A percentile compares a stretch with the other conserved stretches of the same genome.
These are phyloP conservation scores for Leptopilina myrica DNA, from an alignment of 2,888 invertebrate species.

Conservation along the genomic window DNA sequence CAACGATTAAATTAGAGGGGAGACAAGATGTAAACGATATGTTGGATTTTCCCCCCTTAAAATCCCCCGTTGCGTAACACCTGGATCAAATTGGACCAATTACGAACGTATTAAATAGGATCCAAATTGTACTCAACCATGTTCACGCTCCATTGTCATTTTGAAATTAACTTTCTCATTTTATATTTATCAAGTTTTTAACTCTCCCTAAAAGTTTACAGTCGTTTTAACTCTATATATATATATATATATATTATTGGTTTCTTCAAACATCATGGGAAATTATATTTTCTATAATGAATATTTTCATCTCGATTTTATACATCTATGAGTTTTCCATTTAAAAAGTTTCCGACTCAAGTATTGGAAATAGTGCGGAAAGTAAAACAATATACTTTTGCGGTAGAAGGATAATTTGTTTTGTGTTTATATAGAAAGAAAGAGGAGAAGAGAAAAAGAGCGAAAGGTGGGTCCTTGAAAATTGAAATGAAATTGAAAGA, in stretches of 20 bases:
- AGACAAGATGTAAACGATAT: constrained; percentile 1
- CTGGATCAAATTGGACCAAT: constrained; percentile 12
- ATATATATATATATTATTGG: too few relatives aligned
- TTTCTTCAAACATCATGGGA: too few relatives aligned
- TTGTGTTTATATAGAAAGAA: not conserved
- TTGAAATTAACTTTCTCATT: not conserved
- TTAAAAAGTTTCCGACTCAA: too few relatives aligned
- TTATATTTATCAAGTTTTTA: not conserved
- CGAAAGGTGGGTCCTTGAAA: not conserved
- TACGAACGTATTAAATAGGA: constrained; percentile 5
- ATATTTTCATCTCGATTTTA: too few relatives aligned
- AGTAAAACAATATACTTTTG: too few relatives aligned
- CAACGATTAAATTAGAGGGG: constrained; percentile 10
- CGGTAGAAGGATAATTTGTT: not conserved
- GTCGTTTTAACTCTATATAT: too few relatives aligned
- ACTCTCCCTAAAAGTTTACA: too few relatives aligned
- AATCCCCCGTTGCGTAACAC: not conserved
- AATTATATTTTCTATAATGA: too few relatives aligned
- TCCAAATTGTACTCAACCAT: not conserved
- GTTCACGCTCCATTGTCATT: not conserved
- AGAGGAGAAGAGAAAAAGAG: not conserved
- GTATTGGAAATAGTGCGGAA: too few relatives aligned
- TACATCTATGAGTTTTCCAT: too few relatives aligned
- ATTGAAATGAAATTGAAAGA: constrained; percentile 7
- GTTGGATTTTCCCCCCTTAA: not conserved